phyloP scores from a whole-genome alignment of 2,888 invertebrate genomes.

The Masnerella sp. region DNA sequence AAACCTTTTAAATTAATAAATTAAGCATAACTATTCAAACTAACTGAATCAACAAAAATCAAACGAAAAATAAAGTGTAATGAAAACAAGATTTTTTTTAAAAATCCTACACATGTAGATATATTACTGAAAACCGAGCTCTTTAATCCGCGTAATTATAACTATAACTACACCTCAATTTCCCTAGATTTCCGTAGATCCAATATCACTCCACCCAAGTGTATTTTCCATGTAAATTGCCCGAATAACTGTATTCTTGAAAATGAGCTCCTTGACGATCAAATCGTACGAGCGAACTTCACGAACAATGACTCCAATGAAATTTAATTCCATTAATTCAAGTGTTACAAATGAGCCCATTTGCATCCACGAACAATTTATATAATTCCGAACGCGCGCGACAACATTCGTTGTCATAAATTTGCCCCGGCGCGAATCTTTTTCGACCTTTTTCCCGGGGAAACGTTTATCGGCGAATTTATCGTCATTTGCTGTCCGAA shows the following conservation, averaged over 20 bases:
- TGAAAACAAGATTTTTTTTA: too few relatives aligned
- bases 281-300: slow-evolving; percentile 26
- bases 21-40: too few relatives aligned
- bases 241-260: slow-evolving; percentile 24
- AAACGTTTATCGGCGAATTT: slow-evolving; percentile 30
- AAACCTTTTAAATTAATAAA: too few relatives aligned
- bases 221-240: slow-evolving; percentile 8
- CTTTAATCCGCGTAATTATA: too few relatives aligned
- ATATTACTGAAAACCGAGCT: too few relatives aligned
- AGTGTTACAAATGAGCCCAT: slow-evolving; percentile 20
- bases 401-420: slow-evolving; percentile 15
- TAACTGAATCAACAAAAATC: too few relatives aligned
- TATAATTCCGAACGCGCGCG: too few relatives aligned
- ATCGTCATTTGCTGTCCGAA: slow-evolving; percentile 18
- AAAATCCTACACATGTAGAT: too few relatives aligned
- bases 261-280: slow-evolving; percentile 25
- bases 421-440: neutral
- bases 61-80: too few relatives aligned
- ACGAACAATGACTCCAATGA: slow-evolving; percentile 21
- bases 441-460: neutral
- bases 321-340: slow-evolving; percentile 26
- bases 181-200: slow-evolving; percentile 14
- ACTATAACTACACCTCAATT: too few relatives aligned
- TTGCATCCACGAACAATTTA: too few relatives aligned
- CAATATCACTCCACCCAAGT: slow-evolving; percentile 3